Conservation (phyloP, 2,888 invertebrate species). For the Acrobasis suavella region DNA sequence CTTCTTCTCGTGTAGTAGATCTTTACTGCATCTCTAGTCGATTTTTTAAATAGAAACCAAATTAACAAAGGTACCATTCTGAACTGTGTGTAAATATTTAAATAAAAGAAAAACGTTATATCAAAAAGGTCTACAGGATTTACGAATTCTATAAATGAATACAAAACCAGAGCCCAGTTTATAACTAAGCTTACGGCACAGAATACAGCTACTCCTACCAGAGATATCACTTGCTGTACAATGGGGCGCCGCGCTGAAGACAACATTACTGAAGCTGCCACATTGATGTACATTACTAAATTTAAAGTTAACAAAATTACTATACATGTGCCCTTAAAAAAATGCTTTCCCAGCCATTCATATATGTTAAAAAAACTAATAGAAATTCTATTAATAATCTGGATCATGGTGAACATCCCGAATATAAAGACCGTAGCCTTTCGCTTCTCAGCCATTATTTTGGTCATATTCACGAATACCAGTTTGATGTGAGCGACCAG, state of each 20-base stretch:
- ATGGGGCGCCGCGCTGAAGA: background rate
- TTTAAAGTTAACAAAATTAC: background rate
- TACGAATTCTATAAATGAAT: too few species aligned
- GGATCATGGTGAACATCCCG: background rate
- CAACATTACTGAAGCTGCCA: background rate
- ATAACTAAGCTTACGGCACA: slow-evolving; percentile 4
- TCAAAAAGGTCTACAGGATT: too few species aligned
- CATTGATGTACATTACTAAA: background rate
- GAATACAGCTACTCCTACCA: slow-evolving; percentile 3
- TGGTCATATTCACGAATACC: background rate
- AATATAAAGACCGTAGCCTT: background rate
- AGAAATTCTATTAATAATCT: background rate
- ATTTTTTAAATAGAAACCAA: background rate
- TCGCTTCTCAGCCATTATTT: background rate
- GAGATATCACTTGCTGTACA: background rate
- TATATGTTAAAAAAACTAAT: background rate
- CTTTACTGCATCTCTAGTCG: background rate
- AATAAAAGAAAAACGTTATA: too few species aligned
- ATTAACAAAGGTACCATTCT: background rate
- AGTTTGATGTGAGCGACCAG: slow-evolving; percentile 2
- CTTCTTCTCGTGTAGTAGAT: background rate
- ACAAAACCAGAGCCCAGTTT: background rate
- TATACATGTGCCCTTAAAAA: background rate
- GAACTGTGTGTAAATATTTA: background rate
- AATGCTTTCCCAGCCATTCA: background rate